Evolutionary conservation across 2,113 vertebrate species (phyloP), one percentile per base, ranked within the genome.

Genomic region (Laterallus jamaicensis): DNA sequence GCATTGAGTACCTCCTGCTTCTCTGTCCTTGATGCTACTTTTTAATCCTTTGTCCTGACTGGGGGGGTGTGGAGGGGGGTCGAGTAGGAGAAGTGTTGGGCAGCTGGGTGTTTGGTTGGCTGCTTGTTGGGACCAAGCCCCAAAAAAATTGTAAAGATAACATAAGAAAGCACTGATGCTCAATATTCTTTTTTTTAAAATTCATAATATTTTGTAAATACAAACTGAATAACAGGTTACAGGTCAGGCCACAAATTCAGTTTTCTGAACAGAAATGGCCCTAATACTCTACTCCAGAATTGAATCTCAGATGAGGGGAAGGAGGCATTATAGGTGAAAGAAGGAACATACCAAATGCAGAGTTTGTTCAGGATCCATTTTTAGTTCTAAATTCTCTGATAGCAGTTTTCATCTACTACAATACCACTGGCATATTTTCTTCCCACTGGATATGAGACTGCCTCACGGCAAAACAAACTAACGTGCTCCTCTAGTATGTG

Each of bases 151-250:
- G 12, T 85, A 73, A 91, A 93, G 81, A 93, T 91, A 93, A 82
- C 55, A 67, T 67, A 56, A 96, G 71, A 92, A 95, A 69, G 44
- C 26, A 67, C 71, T 66, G 58, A 80, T 86, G 17, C 88, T 95
- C 82, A 95, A 91, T 80, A 63, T 70, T 74, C 31, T 94, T 81
- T 91, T 91, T 91, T 96, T 81, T 69, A 90, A 31, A 67, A 54
- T 87, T 77, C 80, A 91, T 87, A 96, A 92, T 25, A 54, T 70
- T 96, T 87, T 96, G n/a, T 91, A 96, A 95, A 96, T 77, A 83
- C 62, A 95, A 94, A 92, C 69, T 94, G 76, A 92, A 71, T 90
- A 88, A 94, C 59, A 95, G 71, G 39, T 50, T 97, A 95, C 69
- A 94, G 88, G 77, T 93, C 28, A 35, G 70, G 56, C 8, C 35